These are phyloP conservation scores for Misgurnus mizolepis DNA, from an alignment of 2,113 vertebrate genomes.

Conservation along the genomic window DNA sequence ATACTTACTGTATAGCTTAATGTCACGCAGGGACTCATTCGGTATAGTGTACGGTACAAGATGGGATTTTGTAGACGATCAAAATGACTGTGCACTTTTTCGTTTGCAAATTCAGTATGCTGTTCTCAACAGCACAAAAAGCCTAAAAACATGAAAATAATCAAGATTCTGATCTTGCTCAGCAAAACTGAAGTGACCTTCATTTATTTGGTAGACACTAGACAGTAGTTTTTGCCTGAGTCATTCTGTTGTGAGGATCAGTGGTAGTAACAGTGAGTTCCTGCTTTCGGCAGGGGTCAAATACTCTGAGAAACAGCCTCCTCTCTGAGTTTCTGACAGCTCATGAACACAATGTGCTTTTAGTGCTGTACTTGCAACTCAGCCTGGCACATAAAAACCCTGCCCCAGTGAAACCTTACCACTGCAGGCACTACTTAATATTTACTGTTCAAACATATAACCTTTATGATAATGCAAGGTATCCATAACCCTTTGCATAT, in stretches of 20 bases:
- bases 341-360: conserved; percentile 38
- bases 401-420: not conserved
- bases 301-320: conserved; percentile 11
- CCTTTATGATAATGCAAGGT: too few relatives aligned
- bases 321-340: conserved; percentile 31
- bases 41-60: not conserved
- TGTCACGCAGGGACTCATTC: not conserved
- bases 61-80: not conserved
- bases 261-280: conserved; percentile 34
- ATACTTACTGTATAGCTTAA: not conserved
- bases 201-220: conserved; percentile 13
- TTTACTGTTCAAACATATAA: not conserved
- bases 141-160: not conserved
- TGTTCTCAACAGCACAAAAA: not conserved
- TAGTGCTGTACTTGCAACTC: conserved; percentile 32
- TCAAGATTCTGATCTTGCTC: not conserved
- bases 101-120: not conserved
- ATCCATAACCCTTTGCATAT: too few relatives aligned
- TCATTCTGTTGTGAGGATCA: conserved; percentile 36
- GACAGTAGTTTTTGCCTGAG: conserved; percentile 43
- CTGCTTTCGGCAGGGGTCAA: conserved; percentile 48
- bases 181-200: conserved; percentile 41
- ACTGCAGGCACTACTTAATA: conserved; percentile 10
- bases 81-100: conserved; percentile 37
- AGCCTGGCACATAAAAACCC: conserved; percentile 16